Evolutionary conservation across 2,797 vertebrate genomes (phyloP).

Genomic region (Alauda arvensis): DNA sequence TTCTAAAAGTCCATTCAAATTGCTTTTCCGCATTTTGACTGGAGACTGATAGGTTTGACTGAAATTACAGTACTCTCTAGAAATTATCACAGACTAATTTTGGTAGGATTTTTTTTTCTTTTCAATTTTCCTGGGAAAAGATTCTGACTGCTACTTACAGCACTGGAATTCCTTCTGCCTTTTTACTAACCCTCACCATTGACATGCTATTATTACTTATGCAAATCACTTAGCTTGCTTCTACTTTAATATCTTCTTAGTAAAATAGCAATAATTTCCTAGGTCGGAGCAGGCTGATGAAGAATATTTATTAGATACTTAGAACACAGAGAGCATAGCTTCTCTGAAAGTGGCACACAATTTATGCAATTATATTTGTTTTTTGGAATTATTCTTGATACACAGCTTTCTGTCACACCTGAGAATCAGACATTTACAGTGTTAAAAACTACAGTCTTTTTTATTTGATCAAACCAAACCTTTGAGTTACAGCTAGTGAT

Average conservation of each 20-base stretch:
- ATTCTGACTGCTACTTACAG: neutral
- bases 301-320: constrained; percentile 12
- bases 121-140: neutral
- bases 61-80: neutral
- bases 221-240: constrained; percentile 29
- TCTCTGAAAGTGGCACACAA: neutral
- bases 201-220: constrained; percentile 46
- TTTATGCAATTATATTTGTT: neutral
- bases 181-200: neutral
- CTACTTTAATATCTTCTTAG: constrained; percentile 24
- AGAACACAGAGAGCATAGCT: neutral
- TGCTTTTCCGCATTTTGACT: neutral
- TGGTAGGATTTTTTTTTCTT: neutral
- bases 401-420: neutral
- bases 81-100: neutral
- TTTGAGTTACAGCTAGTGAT: neutral
- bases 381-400: neutral
- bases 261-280: constrained; percentile 29
- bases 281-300: neutral
- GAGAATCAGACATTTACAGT: neutral
- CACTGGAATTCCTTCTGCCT: neutral
- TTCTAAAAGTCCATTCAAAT: neutral
- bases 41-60: neutral
- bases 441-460: neutral
- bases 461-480: neutral